A percentile compares a stretch with the other conserved stretches of the same genome.
These are phyloP conservation scores for Lasioglossum figueresi DNA, from an alignment of 2,888 invertebrate genomes.

Conservation along the genomic window DNA sequence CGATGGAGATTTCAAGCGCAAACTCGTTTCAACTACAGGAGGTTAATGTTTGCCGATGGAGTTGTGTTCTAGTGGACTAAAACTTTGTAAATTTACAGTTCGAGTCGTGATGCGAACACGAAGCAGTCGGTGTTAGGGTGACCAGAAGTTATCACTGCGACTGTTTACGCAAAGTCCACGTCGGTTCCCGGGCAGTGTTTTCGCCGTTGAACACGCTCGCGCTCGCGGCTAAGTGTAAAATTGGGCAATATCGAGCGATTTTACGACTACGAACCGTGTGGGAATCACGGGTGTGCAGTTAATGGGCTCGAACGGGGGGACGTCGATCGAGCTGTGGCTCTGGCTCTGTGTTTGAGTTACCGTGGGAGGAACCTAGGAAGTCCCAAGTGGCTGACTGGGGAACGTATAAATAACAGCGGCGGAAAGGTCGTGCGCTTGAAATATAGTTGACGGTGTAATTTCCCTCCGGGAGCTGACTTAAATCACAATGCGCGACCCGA, in stretches of 20 bases:
- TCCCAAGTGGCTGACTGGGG: conserved; percentile 64
- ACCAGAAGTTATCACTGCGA: neutral
- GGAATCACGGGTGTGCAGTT: conserved; percentile 66
- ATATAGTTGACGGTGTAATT: conserved; percentile 66
- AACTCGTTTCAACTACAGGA: neutral
- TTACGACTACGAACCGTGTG: conserved; percentile 51
- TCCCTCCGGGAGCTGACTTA: conserved; percentile 56
- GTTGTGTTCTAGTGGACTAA: neutral
- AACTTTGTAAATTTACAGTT: neutral
- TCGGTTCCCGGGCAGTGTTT: neutral
- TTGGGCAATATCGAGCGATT: conserved; percentile 37
- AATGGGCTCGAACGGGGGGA: conserved; percentile 57
- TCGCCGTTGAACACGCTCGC: neutral
- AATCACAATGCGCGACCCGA: conserved; percentile 52
- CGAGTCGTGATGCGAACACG: neutral
- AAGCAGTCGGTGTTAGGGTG: neutral
- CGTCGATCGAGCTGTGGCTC: conserved; percentile 44
- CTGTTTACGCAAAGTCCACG: neutral
- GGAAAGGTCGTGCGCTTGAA: conserved; percentile 57
- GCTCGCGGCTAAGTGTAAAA: conserved; percentile 39
- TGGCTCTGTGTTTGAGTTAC: conserved; percentile 60
- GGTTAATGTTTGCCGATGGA: neutral
- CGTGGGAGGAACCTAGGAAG: conserved; percentile 64
- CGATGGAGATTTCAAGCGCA: no score
- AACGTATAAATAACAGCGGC: conserved; percentile 61